A percentile compares a stretch with the other conserved stretches of the same genome.
Conservation (phyloP, 2,797 vertebrate genomes). For the Cygnus olor region DNA sequence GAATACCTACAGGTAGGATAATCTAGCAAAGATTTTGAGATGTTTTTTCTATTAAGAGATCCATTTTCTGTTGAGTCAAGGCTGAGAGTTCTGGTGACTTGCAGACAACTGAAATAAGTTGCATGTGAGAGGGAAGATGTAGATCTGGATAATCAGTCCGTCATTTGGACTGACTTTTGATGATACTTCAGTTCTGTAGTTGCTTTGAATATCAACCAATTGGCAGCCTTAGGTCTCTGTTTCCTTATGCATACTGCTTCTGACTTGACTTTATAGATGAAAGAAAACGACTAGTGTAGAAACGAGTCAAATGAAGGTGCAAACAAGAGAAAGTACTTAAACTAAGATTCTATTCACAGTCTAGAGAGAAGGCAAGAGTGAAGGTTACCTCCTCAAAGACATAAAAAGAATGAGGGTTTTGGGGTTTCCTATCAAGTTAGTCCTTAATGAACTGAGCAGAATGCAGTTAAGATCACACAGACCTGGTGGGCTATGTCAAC, state of each 20-base stretch:
- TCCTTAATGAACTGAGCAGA: background rate
- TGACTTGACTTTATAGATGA: background rate
- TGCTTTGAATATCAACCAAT: background rate
- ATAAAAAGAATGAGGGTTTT: background rate
- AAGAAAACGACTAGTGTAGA: background rate
- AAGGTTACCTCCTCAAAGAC: background rate
- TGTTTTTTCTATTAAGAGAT: background rate
- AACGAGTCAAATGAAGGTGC: background rate
- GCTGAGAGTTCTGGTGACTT: background rate
- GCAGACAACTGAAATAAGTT: background rate
- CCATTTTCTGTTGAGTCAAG: background rate
- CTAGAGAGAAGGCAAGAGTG: background rate
- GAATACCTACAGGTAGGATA: background rate
- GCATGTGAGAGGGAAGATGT: background rate
- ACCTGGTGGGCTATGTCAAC: background rate
- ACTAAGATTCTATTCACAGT: background rate
- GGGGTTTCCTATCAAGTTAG: background rate
- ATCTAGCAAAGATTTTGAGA: background rate
- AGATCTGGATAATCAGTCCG: background rate
- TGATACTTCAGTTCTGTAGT: background rate
- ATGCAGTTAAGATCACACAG: background rate
- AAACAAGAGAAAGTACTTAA: background rate
- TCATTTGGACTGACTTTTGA: background rate
- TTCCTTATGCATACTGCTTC: background rate
- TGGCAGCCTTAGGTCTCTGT: background rate